A percentile compares a stretch with the other conserved stretches of the same genome.
Evolutionary conservation across 1,140 invertebrate species (phyloP).

Genomic region (Dreissena rostriformis): DNA sequence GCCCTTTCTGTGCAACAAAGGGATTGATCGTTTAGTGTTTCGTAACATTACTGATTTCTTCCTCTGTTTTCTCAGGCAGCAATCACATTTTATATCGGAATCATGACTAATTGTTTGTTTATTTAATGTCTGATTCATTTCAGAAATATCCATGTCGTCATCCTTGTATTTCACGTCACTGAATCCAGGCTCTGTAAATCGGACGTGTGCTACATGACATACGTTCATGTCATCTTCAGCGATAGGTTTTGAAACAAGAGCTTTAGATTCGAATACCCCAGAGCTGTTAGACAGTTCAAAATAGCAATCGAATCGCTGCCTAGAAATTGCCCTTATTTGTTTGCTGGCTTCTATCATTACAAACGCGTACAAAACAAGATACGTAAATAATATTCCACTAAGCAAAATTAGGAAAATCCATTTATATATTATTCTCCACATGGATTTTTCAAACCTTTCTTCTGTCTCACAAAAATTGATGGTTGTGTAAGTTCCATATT

Average conservation of each 20-base stretch:
- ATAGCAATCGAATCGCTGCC: not conserved
- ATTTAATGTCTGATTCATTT: not conserved
- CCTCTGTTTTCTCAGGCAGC: not conserved
- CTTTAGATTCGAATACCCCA: constrained; percentile 32
- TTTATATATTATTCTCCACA: constrained; percentile 39
- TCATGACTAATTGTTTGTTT: not conserved
- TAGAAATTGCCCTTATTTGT: constrained; percentile 31
- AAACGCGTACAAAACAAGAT: constrained; percentile 25
- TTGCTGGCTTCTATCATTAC: constrained; percentile 46
- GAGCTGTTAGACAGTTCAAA: constrained; percentile 39
- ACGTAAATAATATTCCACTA: constrained; percentile 25
- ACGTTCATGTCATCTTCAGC: too few relatives aligned
- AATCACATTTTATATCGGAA: not conserved
- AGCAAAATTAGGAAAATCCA: constrained; percentile 28
- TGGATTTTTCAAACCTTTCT: constrained; percentile 6
- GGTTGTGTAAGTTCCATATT: not conserved
- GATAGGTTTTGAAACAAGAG: not conserved
- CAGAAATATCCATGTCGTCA: too few relatives aligned
- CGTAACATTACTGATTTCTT: constrained; percentile 7
- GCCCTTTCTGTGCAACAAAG: not conserved
- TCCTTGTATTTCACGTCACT: too few relatives aligned
- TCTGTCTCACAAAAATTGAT: constrained; percentile 45
- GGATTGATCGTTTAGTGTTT: constrained; percentile 10
- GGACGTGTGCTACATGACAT: too few relatives aligned
- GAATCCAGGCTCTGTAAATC: too few relatives aligned